Evolutionary conservation across 2,888 invertebrate genomes (phyloP).

Genomic region (Trachelus tabidus): DNA sequence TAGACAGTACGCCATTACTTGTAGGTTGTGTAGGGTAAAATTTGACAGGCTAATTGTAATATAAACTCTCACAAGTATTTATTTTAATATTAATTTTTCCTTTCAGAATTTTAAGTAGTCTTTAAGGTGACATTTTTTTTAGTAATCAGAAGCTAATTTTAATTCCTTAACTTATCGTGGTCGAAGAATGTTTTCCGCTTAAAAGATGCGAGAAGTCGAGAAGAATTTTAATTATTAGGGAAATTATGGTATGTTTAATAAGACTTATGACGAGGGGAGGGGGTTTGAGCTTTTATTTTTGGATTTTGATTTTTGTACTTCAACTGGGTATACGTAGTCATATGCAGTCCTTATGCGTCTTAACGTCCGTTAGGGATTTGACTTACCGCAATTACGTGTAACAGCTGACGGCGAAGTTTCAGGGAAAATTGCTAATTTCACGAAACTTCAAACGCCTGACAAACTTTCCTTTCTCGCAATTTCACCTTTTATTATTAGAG

Average conservation of each 20-base stretch:
- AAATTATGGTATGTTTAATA: background rate
- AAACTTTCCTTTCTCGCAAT: background rate
- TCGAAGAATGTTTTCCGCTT: background rate
- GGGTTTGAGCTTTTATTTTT: background rate
- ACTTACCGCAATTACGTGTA: background rate
- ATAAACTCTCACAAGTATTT: background rate
- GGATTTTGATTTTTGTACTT: background rate
- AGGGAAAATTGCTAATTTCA: background rate
- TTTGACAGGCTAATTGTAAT: background rate
- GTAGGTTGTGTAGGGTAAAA: background rate
- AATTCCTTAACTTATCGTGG: no score
- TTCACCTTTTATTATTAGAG: background rate
- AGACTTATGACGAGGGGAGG: background rate
- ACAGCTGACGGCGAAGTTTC: background rate
- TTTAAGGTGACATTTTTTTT: no score
- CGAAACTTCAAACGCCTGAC: background rate
- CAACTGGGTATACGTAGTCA: background rate
- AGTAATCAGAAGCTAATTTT: no score
- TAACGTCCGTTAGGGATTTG: background rate
- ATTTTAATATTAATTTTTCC: background rate
- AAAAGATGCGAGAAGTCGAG: background rate
- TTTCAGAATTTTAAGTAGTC: background rate
- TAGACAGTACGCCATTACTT: background rate
- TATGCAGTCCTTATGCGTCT: background rate
- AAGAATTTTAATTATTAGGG: background rate